Conservation (phyloP, 2,797 vertebrate genomes). For the Delichon dasypus region DNA sequence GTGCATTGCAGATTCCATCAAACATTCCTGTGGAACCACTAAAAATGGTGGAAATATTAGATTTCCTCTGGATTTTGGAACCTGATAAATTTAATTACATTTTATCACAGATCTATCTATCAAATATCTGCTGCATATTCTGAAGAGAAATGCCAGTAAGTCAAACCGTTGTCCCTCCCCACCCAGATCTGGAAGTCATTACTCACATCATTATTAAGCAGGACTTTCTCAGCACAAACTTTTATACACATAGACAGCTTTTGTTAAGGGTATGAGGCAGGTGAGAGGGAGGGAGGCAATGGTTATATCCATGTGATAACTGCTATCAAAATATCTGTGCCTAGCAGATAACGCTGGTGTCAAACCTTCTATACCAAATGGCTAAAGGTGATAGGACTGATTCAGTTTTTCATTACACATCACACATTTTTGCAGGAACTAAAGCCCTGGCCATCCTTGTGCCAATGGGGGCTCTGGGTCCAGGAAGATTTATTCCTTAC, state of each 20-base stretch:
- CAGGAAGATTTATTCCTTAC: not conserved
- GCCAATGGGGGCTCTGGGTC: not conserved
- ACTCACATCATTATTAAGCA: not conserved
- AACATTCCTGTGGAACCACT: not conserved
- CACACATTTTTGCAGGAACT: not conserved
- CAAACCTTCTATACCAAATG: not conserved
- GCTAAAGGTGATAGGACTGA: not conserved
- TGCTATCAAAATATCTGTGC: not conserved
- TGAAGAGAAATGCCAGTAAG: not conserved
- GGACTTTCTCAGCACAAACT: not conserved
- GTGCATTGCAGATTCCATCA: not conserved
- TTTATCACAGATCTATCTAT: not conserved
- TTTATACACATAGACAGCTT: not conserved
- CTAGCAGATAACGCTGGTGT: not conserved
- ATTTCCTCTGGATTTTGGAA: not conserved
- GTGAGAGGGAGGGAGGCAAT: not conserved
- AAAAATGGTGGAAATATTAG: not conserved
- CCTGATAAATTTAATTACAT: not conserved
- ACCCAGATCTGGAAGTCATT: not conserved
- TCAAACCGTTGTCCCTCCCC: not conserved
- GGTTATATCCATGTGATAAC: not conserved
- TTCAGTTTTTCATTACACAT: not conserved
- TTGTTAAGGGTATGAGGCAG: not conserved
- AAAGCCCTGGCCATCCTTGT: not conserved
- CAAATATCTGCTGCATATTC: not conserved